Percentiles rank a stretch among this genome's conserved stretches.
Evolutionary conservation across 2,113 vertebrate species (phyloP).

Genomic region (Notiomystis cincta): DNA sequence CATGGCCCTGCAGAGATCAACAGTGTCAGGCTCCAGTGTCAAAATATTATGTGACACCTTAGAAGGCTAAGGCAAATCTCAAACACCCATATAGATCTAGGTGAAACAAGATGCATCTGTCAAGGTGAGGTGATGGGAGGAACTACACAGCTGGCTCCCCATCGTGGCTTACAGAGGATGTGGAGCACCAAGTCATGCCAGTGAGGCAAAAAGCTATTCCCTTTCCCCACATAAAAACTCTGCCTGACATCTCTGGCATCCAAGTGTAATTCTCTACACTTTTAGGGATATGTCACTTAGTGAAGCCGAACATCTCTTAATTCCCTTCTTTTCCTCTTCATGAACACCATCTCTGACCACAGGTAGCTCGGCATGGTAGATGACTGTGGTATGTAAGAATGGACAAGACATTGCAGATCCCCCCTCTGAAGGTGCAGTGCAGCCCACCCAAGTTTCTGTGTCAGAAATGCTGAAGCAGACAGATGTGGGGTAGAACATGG

Average conservation of each 20-base stretch:
- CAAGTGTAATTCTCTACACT: rapidly evolving
- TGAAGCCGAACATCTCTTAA: neutral
- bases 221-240: neutral
- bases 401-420: neutral
- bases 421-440: neutral
- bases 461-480: neutral
- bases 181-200: neutral
- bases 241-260: neutral
- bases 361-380: rapidly evolving
- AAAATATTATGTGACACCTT: neutral
- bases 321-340: neutral
- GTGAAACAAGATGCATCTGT: neutral
- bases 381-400: neutral
- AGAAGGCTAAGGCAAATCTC: neutral
- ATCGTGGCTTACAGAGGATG: rapidly evolving
- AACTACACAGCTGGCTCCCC: neutral
- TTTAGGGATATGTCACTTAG: neutral
- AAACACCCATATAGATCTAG: neutral
- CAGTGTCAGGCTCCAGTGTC: neutral
- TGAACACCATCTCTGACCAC: neutral
- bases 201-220: neutral
- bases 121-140: neutral
- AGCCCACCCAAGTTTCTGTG: rapidly evolving
- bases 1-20: neutral
- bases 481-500: neutral